Base-by-base conservation (phyloP, 2,888 invertebrate genomes). In the Ectropis crepuscularia region DNA sequence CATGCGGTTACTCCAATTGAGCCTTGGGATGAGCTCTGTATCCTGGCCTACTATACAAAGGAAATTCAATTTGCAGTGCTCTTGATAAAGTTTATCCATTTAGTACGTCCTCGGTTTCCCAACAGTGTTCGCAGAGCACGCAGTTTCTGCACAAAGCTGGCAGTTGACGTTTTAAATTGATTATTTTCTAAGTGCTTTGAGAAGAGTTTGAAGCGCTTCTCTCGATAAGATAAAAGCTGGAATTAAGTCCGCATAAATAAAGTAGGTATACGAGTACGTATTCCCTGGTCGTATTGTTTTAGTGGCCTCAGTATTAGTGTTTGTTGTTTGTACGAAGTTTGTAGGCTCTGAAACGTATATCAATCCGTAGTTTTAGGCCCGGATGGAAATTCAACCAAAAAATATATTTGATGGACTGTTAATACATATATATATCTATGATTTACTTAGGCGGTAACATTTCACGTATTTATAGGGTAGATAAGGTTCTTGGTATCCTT, bases 51-150 rank as follows among this genome's bases (percentile, higher is more conserved):
- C 51, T 50, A 73, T 69, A 75, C 75, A 76, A 69, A 68, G 73
- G 74, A 78, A 85, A 86, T 80, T 80, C 76, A 83, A 86, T 86
- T 86, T 71, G 74, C 72, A 74, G 67, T 72, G 73, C 75, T 71
- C 72, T 75, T 78, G 74, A 76, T 76, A 79, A 74, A 78, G 73
- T 81, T 83, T 82, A 81, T 79, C 60, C 60, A 65, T 68, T 68
- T 62, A 70, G 59, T 62, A 59, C 50, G 55, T 50, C 55, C 41
- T 53, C 28, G 60, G 46, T 48, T 57, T 59, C 57, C 41, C 45
- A 53, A 37, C 50, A 60, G 62, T 37, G 62, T 53, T 49, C 53
- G 41, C n/a, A 42, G 54, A 61, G 48, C 38, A 66, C 53, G 66
- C 63, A 63, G 61, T 69, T 69, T 61, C 61, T 54, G 58, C 61